Base-by-base conservation (phyloP, 2,888 invertebrate genomes). In the Punctoribates punctum region DNA sequence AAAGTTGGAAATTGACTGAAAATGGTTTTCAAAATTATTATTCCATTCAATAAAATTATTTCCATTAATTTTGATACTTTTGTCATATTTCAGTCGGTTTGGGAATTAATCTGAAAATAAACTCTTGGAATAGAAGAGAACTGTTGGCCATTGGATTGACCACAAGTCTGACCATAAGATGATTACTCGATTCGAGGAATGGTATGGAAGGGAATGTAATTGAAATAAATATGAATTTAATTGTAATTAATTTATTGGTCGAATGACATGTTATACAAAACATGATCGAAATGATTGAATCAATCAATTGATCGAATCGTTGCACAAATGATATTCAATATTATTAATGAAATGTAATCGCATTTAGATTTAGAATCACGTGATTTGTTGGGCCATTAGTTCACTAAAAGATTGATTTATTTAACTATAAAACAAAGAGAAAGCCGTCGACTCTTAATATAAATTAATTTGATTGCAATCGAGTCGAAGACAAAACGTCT, bases 211-310 rank as follows among this genome's bases (percentile, higher is more conserved):
- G n/a, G n/a, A n/a, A n/a, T n/a, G n/a, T n/a, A 20, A 54, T 20
- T n/a, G 20, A 54, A 51, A 20, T n/a, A 4, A 48, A 48, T 54
- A 54, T 5, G 1, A 54, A n/a, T 1, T 2, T n/a, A 67, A 17
- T 15, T n/a, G 11, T 65, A 17, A 67, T 67, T 67, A 38, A 67
- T 29, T 34, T 34, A 27, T 60, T 60, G 29, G 1, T 60, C 8
- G 17, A 38, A 67, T 67, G 67, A 67, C 67, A 67, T 67, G 67
- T 38, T 67, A 67, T 67, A 67, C 67, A 67, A 67, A 67, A 67
- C 67, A 67, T 67, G 67, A 67, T 38, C 67, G n/a, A 67, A 38
- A 57, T n/a, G 57, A 57, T 57, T 11, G 20, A 57, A 60, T 60
- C 29, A 17, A 60, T 27, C 57, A 11, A 60, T 1, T 54, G 20